Percentiles rank a stretch among this genome's conserved stretches.
These are phyloP conservation scores for Hemichromis elongatus DNA, from an alignment of 2,113 vertebrate genomes.

Conservation along the genomic window DNA sequence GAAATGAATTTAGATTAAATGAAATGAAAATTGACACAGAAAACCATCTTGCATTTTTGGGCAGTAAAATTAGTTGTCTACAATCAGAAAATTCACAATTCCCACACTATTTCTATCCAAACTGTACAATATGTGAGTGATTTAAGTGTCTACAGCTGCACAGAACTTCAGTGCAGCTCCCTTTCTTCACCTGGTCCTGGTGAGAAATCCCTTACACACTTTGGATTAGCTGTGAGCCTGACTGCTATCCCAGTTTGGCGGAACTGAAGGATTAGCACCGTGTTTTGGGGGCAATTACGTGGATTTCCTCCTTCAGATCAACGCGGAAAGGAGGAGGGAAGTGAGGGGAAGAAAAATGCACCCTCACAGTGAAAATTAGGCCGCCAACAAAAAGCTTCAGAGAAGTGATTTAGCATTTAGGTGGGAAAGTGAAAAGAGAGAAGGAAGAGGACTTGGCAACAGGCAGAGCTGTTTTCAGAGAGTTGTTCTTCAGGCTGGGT, in stretches of 20 bases:
- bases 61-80: background rate
- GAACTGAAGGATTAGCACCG: constrained; percentile 48
- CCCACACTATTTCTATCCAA: fast-evolving
- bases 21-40: background rate
- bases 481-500: background rate
- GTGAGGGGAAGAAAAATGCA: background rate
- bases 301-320: constrained; percentile 57
- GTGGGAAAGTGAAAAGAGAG: constrained; percentile 2
- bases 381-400: constrained; percentile 7
- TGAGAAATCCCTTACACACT: constrained; percentile 34
- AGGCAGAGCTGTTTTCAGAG: background rate
- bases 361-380: constrained; percentile 30
- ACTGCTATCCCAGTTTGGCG: constrained; percentile 8
- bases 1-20: background rate
- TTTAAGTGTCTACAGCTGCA: background rate
- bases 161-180: background rate
- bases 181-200: constrained; percentile 30
- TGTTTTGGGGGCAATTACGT: constrained; percentile 64
- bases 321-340: background rate
- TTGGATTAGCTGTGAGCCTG: constrained; percentile 38
- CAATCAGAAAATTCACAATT: background rate
- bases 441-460: background rate
- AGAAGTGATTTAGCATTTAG: constrained; percentile 30
- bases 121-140: background rate
- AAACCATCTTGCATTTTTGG: background rate